Base-by-base conservation (phyloP, 2,797 vertebrate species). In the Gobio occitaniae region DNA sequence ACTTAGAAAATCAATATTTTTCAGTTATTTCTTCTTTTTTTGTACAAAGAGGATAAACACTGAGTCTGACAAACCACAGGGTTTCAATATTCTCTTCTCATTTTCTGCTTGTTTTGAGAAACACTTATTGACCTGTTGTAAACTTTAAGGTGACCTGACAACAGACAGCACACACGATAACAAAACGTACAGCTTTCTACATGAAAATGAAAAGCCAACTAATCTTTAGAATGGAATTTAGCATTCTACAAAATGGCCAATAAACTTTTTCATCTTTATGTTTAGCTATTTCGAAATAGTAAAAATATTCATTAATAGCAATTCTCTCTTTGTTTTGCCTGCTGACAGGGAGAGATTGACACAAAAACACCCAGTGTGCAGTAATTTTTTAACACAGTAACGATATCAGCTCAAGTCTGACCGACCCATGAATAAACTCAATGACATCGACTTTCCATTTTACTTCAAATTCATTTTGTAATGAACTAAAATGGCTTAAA, bases 81-180 rank as follows among this genome's bases (percentile, higher is more conserved):
- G 68, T 75, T 74, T 68, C 41, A 86, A 78, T 85, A 21, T 61
- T 68, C 19, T 47, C 41, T 85, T 29, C 63, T 29, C 63, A 78
- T 80, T 84, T 80, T 71, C 72, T 86, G 90, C 89, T 87, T 84
- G 82, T 81, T 91, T 88, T 32, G 48, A 81, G 82, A 86, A 90
- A 83, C 85, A 87, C 83, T 87, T 70, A 84, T 71, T 82, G 82
- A 78, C 83, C 81, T 82, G 77, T 50, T 84, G 85, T 87, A 90
- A 89, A 91, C 90, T 83, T 88, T 75, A 59, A 84, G 84, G 65
- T 84, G 85, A 86, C 81, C 85, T 68, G 78, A 86, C 82, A 75
- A 87, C 36, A 88, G 79, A 90, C 84, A 87, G 84, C 86, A 82
- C 72, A 87, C 66, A 84, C 69, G 86, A 65, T 41, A n/a, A 75